Evolutionary conservation across 2,797 vertebrate genomes (phyloP).

Genomic region (Lithobates pipiens): DNA sequence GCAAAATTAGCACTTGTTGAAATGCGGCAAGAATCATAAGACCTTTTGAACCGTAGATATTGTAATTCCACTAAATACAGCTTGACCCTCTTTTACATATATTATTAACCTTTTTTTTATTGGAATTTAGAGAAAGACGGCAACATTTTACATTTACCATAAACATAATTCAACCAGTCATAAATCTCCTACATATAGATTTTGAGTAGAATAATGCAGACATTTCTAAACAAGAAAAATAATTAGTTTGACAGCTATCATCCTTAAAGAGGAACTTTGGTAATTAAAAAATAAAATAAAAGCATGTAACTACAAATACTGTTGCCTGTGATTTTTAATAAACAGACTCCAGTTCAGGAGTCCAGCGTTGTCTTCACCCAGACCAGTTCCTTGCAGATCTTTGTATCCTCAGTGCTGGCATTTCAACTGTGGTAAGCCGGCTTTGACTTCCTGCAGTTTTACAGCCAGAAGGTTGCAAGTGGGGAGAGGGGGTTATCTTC

Average conservation of each 20-base stretch:
- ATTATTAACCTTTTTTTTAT: constrained; percentile 65
- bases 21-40: constrained; percentile 69
- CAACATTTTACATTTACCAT: constrained; percentile 2
- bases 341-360: too few species aligned
- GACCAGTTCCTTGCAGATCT: too few species aligned
- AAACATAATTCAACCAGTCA: background rate
- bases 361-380: too few species aligned
- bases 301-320: too few species aligned
- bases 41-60: constrained; percentile 70
- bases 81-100: constrained; percentile 66
- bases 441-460: too few species aligned
- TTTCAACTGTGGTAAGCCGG: too few species aligned
- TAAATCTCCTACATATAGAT: background rate
- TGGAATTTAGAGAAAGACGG: constrained; percentile 62
- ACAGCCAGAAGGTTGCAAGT: too few species aligned
- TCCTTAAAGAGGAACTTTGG: background rate
- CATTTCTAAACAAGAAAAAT: background rate
- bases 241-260: too few species aligned
- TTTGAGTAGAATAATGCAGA: background rate
- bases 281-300: too few species aligned
- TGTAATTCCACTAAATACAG: constrained; percentile 68
- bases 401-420: too few species aligned
- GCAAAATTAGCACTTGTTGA: constrained; percentile 75
- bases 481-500: too few species aligned
- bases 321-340: too few species aligned